phyloP scores from a whole-genome alignment of 2,113 vertebrate species.

The Castor canadensis region DNA sequence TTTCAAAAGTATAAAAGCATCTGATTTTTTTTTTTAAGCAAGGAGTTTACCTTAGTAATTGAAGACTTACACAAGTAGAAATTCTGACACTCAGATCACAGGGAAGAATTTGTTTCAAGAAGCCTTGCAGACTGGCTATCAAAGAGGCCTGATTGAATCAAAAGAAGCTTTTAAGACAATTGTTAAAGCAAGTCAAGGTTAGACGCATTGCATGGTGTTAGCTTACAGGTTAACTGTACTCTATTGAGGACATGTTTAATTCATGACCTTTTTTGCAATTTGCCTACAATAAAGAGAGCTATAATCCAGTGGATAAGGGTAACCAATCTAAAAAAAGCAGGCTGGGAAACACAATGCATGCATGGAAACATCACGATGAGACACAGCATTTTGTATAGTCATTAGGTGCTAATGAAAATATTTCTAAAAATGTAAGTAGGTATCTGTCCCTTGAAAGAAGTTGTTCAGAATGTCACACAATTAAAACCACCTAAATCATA shows the following conservation, averaged over 20 bases:
- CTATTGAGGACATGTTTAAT: constrained; percentile 1
- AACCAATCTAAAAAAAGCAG: neutral
- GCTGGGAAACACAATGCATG: neutral
- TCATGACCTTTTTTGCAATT: neutral
- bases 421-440: constrained; percentile 10
- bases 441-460: constrained; percentile 11
- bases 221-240: neutral
- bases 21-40: neutral
- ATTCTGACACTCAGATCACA: neutral
- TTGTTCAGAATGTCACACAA: neutral
- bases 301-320: neutral
- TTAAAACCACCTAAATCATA: neutral
- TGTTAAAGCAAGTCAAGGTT: neutral
- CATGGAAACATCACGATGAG: neutral
- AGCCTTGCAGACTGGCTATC: neutral
- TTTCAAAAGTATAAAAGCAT: neutral
- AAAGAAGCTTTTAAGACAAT: neutral
- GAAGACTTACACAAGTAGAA: neutral
- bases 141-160: neutral
- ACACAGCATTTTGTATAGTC: neutral
- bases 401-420: no score
- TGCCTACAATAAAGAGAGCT: neutral
- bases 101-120: neutral
- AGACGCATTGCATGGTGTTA: neutral
- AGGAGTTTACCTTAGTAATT: neutral